Conservation (phyloP, 2,797 vertebrate genomes). For the Holocentrus rufus region DNA sequence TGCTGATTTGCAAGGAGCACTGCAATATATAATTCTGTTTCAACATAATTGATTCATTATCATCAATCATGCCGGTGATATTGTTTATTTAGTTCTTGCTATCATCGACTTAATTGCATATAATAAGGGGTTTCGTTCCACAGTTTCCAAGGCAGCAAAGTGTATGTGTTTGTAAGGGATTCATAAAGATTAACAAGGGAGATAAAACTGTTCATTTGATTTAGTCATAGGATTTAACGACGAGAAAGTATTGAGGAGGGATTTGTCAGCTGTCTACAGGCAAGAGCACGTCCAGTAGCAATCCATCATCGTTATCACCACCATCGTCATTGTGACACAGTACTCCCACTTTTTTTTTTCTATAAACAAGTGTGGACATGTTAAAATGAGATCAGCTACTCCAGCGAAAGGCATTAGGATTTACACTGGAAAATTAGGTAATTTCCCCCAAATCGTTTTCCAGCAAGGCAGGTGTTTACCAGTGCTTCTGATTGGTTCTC, state of each 20-base stretch:
- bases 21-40: neutral
- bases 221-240: neutral
- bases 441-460: too few relatives aligned
- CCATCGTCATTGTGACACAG: neutral
- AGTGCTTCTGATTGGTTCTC: too few relatives aligned
- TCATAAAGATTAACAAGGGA: neutral
- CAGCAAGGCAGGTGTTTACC: too few relatives aligned
- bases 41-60: conserved; percentile 1
- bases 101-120: neutral
- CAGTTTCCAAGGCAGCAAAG: neutral
- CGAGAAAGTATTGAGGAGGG: neutral
- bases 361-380: neutral
- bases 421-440: too few relatives aligned
- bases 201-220: neutral
- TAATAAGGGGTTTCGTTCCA: neutral
- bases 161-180: conserved; percentile 11
- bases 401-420: too few relatives aligned
- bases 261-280: conserved; percentile 17
- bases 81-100: neutral
- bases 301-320: neutral
- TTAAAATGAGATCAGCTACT: neutral
- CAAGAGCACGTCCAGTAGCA: conserved; percentile 5
- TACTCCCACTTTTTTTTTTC: too few relatives aligned
- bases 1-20: neutral
- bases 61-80: neutral